phyloP scores from a whole-genome alignment of 2,888 invertebrate genomes.

The Nomada fabriciana region DNA sequence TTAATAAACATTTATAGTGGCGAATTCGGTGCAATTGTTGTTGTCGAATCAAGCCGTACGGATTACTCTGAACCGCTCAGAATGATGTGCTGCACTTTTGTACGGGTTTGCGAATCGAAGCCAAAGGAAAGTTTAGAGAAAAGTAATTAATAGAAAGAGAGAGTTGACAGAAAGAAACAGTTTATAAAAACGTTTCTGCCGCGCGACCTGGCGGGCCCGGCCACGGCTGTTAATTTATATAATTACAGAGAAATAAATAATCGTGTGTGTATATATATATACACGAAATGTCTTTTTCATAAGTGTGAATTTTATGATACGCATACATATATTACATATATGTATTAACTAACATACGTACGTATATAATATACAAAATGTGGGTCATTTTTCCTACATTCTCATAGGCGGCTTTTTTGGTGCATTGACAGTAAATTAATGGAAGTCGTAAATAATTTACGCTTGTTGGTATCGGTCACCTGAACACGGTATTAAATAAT shows the following conservation, averaged over 20 bases:
- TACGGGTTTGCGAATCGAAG: constrained; percentile 60
- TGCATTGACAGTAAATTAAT: constrained; percentile 26
- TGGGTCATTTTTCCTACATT: constrained; percentile 45
- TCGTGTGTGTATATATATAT: constrained; percentile 1
- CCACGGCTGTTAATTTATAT: constrained; percentile 53
- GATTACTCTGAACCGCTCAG: constrained; percentile 29
- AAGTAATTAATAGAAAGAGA: constrained; percentile 24
- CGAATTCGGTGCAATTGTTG: not conserved
- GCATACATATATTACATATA: constrained; percentile 43
- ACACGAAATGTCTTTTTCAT: constrained; percentile 63
- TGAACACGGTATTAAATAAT: constrained; percentile 39
- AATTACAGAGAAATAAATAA: constrained; percentile 47
- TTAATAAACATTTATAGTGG: not conserved
- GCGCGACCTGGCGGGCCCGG: constrained; percentile 68
- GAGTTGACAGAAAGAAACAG: constrained; percentile 28
- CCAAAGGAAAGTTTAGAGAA: constrained; percentile 37
- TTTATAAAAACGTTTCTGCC: constrained; percentile 56
- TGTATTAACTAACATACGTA: constrained; percentile 32
- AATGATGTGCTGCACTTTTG: constrained; percentile 65
- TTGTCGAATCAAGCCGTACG: constrained; percentile 30
- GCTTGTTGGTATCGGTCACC: constrained; percentile 41
- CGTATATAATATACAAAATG: constrained; percentile 30
- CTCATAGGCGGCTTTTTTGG: constrained; percentile 52
- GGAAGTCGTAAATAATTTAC: not conserved
- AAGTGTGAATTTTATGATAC: constrained; percentile 65